Base-by-base conservation (phyloP, 1,140 invertebrate species). In the Brachionus asplanchnoidis region DNA sequence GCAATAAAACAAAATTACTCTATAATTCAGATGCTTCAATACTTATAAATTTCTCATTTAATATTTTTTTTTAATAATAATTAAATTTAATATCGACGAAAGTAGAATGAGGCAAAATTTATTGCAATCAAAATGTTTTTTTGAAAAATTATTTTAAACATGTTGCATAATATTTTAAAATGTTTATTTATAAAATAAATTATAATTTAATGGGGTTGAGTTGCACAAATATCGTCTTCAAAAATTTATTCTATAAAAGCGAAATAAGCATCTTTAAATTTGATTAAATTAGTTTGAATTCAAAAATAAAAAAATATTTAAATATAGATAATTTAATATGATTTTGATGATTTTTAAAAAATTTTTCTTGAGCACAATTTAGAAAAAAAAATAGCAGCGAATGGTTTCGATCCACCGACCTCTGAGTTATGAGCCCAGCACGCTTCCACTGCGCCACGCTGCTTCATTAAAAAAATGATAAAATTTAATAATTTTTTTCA, bases 381-480 rank as follows among this genome's bases (percentile, higher is more conserved):
- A 36, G 8, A 56, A 23, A 56, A 60, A 26, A 42, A 75, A 78
- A 87, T 94, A 95, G 94, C 94, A 95, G 94, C 94, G 93, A 93
- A 93, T 95, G 93, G 94, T 95, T 95, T 95, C 94, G 94, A 95
- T 95, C 94, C 93, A 94, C 94, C 93, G 94, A 95, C 94, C 94
- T 95, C 94, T 95, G 94, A 94, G 94, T 95, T 95, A 95, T 95
- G 94, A 94, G 94, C 94, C 95, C 94, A 95, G 94, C 94, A 95
- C 95, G 94, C 94, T 95, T 95, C 95, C 94, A 94, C 94, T 95
- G 94, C 94, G 94, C 94, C 95, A 95, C 94, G 95, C 94, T 96
- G 95, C 93, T 94, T 23, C 17, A 8, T 32, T 17, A 32, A 3
- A 14, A 73, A 17, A 73, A 66, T n/a, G 14, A 46, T 0, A 46